Conservation (phyloP, 2,888 invertebrate genomes). For the Drosophila cognata region DNA sequence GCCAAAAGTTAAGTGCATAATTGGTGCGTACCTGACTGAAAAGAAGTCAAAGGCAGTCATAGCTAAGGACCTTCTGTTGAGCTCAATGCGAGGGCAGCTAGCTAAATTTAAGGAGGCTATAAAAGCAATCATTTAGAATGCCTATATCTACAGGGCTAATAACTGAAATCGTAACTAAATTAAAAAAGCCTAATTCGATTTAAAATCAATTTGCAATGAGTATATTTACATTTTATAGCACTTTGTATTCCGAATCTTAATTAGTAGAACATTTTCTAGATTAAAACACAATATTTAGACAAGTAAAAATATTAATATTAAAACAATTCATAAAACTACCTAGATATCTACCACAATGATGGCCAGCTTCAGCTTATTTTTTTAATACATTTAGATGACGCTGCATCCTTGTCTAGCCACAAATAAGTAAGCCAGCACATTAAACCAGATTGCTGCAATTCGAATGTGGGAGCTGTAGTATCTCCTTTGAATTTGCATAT, state of each 20-base stretch:
- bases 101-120: neutral
- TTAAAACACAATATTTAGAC: neutral
- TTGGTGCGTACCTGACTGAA: conserved; percentile 16
- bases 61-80: neutral
- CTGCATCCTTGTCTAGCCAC: neutral
- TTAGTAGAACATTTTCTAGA: neutral
- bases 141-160: neutral
- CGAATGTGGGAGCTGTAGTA: conserved; percentile 8
- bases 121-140: neutral
- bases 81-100: neutral
- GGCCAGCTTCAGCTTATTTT: neutral
- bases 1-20: conserved; percentile 28
- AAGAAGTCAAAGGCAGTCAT: neutral
- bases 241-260: neutral
- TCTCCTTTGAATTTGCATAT: conserved; percentile 45
- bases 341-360: neutral
- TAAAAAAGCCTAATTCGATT: neutral
- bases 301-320: neutral
- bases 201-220: neutral
- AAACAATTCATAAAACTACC: neutral
- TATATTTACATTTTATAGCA: neutral
- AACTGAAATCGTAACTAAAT: neutral
- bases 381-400: too few relatives aligned
- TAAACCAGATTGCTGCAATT: neutral
- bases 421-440: conserved; percentile 3